phyloP scores from a whole-genome alignment of 2,113 vertebrate species.

The Patagioenas fasciata region DNA sequence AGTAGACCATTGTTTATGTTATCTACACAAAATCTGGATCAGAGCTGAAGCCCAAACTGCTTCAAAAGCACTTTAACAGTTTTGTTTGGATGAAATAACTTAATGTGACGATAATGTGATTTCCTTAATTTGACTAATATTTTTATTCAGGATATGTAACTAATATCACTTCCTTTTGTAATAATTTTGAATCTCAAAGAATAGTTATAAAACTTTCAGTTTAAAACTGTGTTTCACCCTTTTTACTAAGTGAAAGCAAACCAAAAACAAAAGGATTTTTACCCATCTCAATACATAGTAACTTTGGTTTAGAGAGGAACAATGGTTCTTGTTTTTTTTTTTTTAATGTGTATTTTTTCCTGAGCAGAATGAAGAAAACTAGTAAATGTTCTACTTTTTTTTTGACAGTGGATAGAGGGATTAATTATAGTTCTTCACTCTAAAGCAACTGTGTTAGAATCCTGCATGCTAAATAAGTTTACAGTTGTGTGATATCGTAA shows the following conservation, averaged over 20 bases:
- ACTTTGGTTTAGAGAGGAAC: background rate
- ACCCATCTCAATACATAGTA: background rate
- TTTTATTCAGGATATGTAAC: background rate
- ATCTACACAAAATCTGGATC: background rate
- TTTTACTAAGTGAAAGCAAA: background rate
- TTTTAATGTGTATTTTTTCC: background rate
- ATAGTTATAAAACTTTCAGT: rapidly evolving
- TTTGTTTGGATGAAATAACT: background rate
- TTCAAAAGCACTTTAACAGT: background rate
- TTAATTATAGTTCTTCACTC: background rate
- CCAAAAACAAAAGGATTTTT: background rate
- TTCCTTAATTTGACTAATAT: background rate
- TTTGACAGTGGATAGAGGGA: background rate
- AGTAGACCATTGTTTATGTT: background rate
- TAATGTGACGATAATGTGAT: background rate
- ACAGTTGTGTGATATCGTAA: constrained; percentile 11
- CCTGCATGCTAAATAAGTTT: constrained; percentile 26
- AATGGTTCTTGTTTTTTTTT: background rate
- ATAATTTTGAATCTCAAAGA: background rate
- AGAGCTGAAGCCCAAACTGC: background rate
- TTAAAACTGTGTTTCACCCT: background rate
- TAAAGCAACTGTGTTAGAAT: background rate
- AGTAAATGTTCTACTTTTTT: background rate
- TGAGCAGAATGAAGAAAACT: background rate
- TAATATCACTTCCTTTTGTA: background rate